Evolutionary conservation across 2,888 invertebrate genomes (phyloP).

Genomic region (Tachina grossa): DNA sequence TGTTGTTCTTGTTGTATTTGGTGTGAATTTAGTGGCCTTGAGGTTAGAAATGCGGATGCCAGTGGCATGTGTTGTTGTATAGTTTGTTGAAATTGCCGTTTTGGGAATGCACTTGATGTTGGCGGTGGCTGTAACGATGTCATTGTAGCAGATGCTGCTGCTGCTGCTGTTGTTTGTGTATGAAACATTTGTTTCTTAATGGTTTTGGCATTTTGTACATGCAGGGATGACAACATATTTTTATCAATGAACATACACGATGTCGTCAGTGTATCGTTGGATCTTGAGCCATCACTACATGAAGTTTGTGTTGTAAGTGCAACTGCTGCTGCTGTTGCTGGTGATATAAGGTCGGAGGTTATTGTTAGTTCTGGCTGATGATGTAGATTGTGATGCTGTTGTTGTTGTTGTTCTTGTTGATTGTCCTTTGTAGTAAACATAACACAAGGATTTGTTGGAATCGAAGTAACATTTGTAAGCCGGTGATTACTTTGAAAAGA

Average conservation of each 20-base stretch:
- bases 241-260: conserved; percentile 72
- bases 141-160: conserved; percentile 20
- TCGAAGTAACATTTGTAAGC: conserved; percentile 26
- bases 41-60: conserved; percentile 60
- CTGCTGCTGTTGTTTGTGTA: conserved; percentile 60
- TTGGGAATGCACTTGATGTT: conserved; percentile 56
- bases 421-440: conserved; percentile 1
- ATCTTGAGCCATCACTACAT: conserved; percentile 4
- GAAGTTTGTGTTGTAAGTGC: conserved; percentile 1
- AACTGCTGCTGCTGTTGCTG: background rate
- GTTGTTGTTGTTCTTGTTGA: conserved; percentile 21
- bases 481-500: background rate
- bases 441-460: conserved; percentile 5
- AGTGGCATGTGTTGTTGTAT: conserved; percentile 57
- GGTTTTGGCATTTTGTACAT: conserved; percentile 74
- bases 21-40: conserved; percentile 61
- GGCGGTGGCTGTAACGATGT: conserved; percentile 30
- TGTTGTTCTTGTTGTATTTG: conserved; percentile 54
- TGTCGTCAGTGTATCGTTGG: conserved; percentile 19
- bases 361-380: conserved; percentile 11
- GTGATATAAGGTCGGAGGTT: background rate
- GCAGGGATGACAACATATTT: conserved; percentile 72
- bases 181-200: conserved; percentile 76
- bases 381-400: conserved; percentile 22
- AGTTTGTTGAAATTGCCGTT: conserved; percentile 58